Evolutionary conservation across 2,113 vertebrate species (phyloP), one percentile per base, ranked within the genome.

Genomic region (Neoarius graeffei): DNA sequence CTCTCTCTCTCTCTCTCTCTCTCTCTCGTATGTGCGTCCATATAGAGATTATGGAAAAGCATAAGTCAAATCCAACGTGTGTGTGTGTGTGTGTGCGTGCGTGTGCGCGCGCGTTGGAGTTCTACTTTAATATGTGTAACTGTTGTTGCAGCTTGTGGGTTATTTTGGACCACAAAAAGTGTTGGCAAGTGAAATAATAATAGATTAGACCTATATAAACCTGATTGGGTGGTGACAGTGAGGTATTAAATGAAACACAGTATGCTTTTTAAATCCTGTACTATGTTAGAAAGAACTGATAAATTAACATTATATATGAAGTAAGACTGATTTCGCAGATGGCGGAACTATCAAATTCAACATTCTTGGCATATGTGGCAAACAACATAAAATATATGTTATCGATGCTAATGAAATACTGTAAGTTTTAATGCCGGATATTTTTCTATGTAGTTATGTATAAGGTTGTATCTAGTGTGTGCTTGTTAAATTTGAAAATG

Each of bases 21-120:
- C 42, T 42, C 52, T 85, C 74, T 87, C 81, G 74, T 90, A 89
- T 88, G 88, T 87, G 89, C 89, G 82, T 85, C 89, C 88, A 89
- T 27, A 89, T 82, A 90, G 83, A 60, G 90, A 85, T 90, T 91
- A 91, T 91, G 85, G 89, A 90, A 93, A 91, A 76, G 66, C 88
- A 88, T 76, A 79, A 89, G 67, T 91, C 88, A 90, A 86, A 88
- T 81, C 79, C 85, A 85, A 76, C 88, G 85, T 48, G 91, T 88
- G 80, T 86, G 82, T 52, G 91, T 83, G n/a, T 90, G 14, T 74
- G 86, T 76, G 86, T 54, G 19, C 67, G 62, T 50, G 56, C 48
- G n/a, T 88, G 64, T 59, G 11, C 57, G 42, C 52, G 60, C 48
- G 42, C 23, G 19, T 5, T 82, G 80, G 59, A 82, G 59, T 62